These are phyloP conservation scores for Mustelus asterias DNA, from an alignment of 2,113 vertebrate genomes.

Conservation along the genomic window DNA sequence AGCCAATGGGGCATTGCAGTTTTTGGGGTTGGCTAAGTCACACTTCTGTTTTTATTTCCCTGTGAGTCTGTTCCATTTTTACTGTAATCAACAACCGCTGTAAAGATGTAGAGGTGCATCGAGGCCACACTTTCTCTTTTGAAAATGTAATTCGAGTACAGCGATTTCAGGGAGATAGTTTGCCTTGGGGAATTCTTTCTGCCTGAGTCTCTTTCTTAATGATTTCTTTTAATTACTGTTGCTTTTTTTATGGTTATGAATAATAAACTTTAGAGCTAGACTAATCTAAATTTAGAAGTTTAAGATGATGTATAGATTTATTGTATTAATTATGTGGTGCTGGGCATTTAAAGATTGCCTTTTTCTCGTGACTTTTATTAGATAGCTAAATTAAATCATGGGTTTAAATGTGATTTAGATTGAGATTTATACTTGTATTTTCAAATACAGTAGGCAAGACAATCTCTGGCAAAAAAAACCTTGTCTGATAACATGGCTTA, in stretches of 20 bases:
- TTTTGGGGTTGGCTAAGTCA: not conserved
- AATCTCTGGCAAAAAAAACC: not conserved
- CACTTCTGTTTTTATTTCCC: not conserved
- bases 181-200: constrained; percentile 15
- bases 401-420: not conserved
- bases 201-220: constrained; percentile 5
- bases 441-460: not conserved
- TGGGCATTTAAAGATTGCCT: not conserved
- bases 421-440: not conserved
- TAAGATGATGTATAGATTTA: constrained; percentile 5
- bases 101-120: not conserved
- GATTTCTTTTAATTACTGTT: constrained; percentile 13
- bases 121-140: not conserved
- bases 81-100: not conserved
- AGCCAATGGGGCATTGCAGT: not conserved
- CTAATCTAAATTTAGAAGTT: constrained; percentile 10
- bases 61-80: not conserved
- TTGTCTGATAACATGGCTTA: not conserved
- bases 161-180: not conserved
- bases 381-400: not conserved
- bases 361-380: not conserved
- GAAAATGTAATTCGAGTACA: not conserved
- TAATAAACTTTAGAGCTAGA: not conserved
- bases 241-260: constrained; percentile 19
- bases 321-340: not conserved